phyloP scores from a whole-genome alignment of 2,888 invertebrate genomes.

The Protonemura montana region DNA sequence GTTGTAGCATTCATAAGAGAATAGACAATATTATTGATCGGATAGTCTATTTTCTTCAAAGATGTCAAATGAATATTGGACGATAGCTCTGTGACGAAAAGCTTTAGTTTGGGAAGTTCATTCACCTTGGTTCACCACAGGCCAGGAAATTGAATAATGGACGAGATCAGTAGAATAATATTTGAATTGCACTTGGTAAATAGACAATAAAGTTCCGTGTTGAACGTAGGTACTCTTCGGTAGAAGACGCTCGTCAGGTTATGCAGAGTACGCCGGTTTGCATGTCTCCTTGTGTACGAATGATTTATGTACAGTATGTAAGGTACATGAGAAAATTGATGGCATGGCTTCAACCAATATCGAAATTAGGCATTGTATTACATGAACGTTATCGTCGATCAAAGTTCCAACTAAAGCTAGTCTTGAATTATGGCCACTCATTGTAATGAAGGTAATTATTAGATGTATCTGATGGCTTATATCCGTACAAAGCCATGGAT shows the following conservation, averaged over 20 bases:
- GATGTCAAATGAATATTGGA: not conserved
- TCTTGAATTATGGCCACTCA: not conserved
- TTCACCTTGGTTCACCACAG: not conserved
- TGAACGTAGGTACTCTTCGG: not conserved
- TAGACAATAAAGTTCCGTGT: not conserved
- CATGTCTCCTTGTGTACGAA: not conserved
- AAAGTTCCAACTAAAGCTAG: not conserved
- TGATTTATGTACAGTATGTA: not conserved
- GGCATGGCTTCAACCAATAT: not conserved
- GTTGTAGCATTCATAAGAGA: not conserved
- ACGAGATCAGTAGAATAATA: not conserved
- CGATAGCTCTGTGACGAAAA: not conserved
- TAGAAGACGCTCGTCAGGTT: not conserved
- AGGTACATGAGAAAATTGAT: not conserved
- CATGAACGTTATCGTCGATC: not conserved
- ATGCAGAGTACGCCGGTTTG: not conserved
- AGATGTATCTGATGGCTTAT: too few species aligned
- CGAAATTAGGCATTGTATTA: not conserved
- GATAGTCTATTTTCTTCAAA: not conserved
- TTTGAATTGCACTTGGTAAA: not conserved
- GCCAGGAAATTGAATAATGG: not conserved
- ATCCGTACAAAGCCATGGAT: too few species aligned
- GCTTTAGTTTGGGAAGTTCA: not conserved
- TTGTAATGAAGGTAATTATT: not conserved
- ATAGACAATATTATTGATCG: conserved; percentile 21